Evolutionary conservation across 2,888 invertebrate species (phyloP).

Genomic region (Pollenia angustigena): DNA sequence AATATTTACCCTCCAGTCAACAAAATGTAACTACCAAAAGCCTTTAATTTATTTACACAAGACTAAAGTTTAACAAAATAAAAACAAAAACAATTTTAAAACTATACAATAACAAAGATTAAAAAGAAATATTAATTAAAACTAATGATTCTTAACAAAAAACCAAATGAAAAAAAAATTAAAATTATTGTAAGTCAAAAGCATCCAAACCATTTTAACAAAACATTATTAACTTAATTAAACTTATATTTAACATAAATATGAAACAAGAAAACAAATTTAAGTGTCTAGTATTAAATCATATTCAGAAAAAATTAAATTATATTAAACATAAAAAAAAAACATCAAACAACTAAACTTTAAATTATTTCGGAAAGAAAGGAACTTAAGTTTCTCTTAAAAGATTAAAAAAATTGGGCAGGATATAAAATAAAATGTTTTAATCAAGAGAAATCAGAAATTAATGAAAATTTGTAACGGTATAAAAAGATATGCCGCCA

Average conservation of each 20-base stretch:
- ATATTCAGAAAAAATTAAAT: slow-evolving; percentile 57
- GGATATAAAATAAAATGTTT: no score
- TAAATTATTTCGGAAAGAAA: no score
- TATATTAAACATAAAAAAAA: slow-evolving; percentile 33
- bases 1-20: slow-evolving; percentile 69
- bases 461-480: no score
- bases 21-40: slow-evolving; percentile 77
- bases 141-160: slow-evolving; percentile 32
- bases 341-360: not conserved
- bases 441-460: no score
- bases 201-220: slow-evolving; percentile 55
- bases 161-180: slow-evolving; percentile 6
- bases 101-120: slow-evolving; percentile 63
- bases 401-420: no score
- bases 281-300: slow-evolving; percentile 71
- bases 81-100: slow-evolving; percentile 54
- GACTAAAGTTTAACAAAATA: slow-evolving; percentile 75
- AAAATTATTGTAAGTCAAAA: slow-evolving; percentile 59
- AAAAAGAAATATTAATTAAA: slow-evolving; percentile 36
- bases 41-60: slow-evolving; percentile 79
- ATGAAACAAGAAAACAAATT: slow-evolving; percentile 53
- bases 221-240: slow-evolving; percentile 62
- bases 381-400: no score
- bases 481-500: no score
- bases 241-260: slow-evolving; percentile 59